Base-by-base conservation (phyloP, 2,888 invertebrate species). In the Euphydryas editha region DNA sequence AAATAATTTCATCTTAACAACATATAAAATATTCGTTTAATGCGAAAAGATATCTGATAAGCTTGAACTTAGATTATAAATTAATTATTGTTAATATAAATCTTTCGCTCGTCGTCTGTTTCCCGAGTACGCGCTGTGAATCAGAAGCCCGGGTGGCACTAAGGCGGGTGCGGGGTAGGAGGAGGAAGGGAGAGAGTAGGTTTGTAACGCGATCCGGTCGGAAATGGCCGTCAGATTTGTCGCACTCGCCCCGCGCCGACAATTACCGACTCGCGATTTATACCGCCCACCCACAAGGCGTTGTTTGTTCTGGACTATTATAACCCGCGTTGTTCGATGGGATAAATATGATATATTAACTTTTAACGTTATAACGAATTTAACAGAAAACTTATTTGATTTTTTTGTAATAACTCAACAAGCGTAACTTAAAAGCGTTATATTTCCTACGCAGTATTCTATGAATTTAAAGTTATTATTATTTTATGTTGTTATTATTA, bases 191-290 rank as follows among this genome's bases (percentile, higher is more conserved):
- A 30, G 30, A 11, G 39, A 11, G 39, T 11, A 72, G 75, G 72
- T 71, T 76, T 75, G 81, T 77, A 78, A 78, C 80, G 76, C 76
- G 78, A 78, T 75, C 80, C 78, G 79, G 77, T 79, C 82, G 85
- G 85, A 85, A 86, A 83, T 82, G 84, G 82, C 82, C 82, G 85
- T 82, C 85, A 82, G 85, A 87, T 87, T 86, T 87, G 87, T 86
- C 86, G 86, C 79, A 76, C 80, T 68, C 67, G 62, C 67, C 81
- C 81, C 80, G 80, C 81, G 79, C 79, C 83, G 82, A 82, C 86
- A 86, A 87, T 87, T 85, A 86, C 86, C 81, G 81, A 75, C 78
- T 69, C 70, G 55, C 74, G 70, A 69, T 72, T 70, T 69, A 72
- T 67, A 62, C 72, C 76, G 76, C 76, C 77, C 79, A 15, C 56